Percentiles rank a stretch among this genome's conserved stretches.
Evolutionary conservation across 1,140 invertebrate species (phyloP).

Genomic region (Drosophila melanica): DNA sequence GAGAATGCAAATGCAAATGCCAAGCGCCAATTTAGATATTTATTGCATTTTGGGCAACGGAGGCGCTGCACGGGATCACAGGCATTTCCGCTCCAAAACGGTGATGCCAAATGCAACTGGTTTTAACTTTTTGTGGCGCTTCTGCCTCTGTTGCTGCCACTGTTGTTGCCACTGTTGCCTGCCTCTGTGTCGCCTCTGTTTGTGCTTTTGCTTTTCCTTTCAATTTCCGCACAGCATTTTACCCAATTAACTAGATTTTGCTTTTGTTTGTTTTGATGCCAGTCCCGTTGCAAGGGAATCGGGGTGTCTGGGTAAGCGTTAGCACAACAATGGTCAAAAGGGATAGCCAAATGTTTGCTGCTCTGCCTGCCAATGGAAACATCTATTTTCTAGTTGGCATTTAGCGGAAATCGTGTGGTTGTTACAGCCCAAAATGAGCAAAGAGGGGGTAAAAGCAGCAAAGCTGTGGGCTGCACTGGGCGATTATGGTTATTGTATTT

Average conservation of each 20-base stretch:
- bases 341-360: constrained; percentile 23
- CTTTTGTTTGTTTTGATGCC: constrained; percentile 63
- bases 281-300: constrained; percentile 12
- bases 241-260: constrained; percentile 80
- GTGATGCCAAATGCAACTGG: constrained; percentile 28
- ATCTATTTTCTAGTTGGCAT: constrained; percentile 52
- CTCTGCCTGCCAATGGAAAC: constrained; percentile 15
- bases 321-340: constrained; percentile 30
- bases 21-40: constrained; percentile 65
- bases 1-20: constrained; percentile 15
- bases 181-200: constrained; percentile 22
- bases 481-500: constrained; percentile 26
- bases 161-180: background rate
- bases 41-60: constrained; percentile 59
- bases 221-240: constrained; percentile 75
- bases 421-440: constrained; percentile 20
- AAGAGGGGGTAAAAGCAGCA: background rate
- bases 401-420: constrained; percentile 68
- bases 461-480: constrained; percentile 7
- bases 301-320: constrained; percentile 10
- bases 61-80: constrained; percentile 17
- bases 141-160: constrained; percentile 2
- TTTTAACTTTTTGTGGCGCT: constrained; percentile 32
- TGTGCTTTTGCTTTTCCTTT: constrained; percentile 67
- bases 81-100: constrained; percentile 41